Conservation (phyloP, 2,113 vertebrate genomes). For the Ochotona curzoniae region DNA sequence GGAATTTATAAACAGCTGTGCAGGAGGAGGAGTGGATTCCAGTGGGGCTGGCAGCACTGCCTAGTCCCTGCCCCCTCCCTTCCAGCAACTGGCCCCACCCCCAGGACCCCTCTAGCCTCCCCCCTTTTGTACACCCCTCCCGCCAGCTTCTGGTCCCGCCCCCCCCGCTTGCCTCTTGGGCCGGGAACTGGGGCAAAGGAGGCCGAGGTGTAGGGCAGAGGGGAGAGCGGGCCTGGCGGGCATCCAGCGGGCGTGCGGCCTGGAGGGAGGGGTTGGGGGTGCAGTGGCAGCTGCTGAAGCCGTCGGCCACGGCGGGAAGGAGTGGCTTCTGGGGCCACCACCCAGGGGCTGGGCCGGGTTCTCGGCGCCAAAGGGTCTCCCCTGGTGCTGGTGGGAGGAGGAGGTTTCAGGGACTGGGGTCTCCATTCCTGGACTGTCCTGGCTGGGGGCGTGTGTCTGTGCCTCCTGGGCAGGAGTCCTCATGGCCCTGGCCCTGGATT, state of each 20-base stretch:
- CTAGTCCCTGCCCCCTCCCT: background rate
- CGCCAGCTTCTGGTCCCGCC: background rate
- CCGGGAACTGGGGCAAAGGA: constrained; percentile 46
- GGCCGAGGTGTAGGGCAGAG: constrained; percentile 42
- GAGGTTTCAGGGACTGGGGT: too few species aligned
- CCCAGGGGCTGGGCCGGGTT: background rate
- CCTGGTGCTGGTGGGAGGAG: too few species aligned
- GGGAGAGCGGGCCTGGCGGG: background rate
- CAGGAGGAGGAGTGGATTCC: constrained; percentile 68
- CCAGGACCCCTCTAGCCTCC: background rate
- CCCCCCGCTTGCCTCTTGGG: background rate
- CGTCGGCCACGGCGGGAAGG: too few species aligned
- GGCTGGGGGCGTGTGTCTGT: background rate
- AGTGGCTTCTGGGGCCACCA: background rate
- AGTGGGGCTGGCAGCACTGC: constrained; percentile 36
- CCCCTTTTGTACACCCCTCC: background rate
- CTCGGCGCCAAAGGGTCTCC: too few species aligned
- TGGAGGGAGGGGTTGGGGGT: constrained; percentile 20
- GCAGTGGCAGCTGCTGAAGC: constrained; percentile 43
- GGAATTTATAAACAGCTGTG: constrained; percentile 81
- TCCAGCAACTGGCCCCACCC: background rate
- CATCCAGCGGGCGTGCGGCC: too few species aligned
- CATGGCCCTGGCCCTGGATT: too few species aligned
- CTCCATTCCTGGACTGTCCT: background rate
- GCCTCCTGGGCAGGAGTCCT: background rate